Base-by-base conservation (phyloP, 2,888 invertebrate species). In the Dilophus febrilis region DNA sequence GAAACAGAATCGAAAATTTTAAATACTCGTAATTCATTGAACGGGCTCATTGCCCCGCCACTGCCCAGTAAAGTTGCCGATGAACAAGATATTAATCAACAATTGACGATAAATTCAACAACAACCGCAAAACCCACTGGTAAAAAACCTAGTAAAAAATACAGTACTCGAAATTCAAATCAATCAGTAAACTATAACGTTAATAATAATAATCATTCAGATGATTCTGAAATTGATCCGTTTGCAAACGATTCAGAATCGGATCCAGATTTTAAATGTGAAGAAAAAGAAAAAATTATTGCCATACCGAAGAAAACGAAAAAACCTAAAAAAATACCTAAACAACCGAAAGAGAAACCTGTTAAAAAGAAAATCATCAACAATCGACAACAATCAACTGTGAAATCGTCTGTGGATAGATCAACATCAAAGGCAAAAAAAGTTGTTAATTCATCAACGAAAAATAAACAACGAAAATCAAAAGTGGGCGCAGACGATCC, bases 131-230 rank as follows among this genome's bases (percentile, higher is more conserved):
- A n/a, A n/a, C n/a, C n/a, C n/a, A n/a, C n/a, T n/a, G n/a, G n/a
- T n/a, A n/a, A n/a, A n/a, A n/a, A n/a, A n/a, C n/a, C n/a, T n/a
- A n/a, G n/a, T n/a, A n/a, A n/a, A n/a, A n/a, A n/a, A n/a, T n/a
- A n/a, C n/a, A n/a, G n/a, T n/a, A n/a, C n/a, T n/a, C n/a, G n/a
- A n/a, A n/a, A n/a, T n/a, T n/a, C n/a, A n/a, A n/a, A n/a, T n/a
- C n/a, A n/a, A 46, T 44, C 22, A 41, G 37, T 2, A 43, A 45
- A 14, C 35, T 40, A 37, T 27, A 43, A n/a, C 43, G 46, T 11
- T 37, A 45, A 12, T 44, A 46, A 29, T 43, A 45, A 35, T 44
- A 47, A 31, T 22, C 14, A 13, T 29, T 30, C 28, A 46, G 44
- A 37, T 30, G 18, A 22, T 3, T 13, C 14, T 4, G 14, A 35